These are phyloP conservation scores for Leptoclinus maculatus DNA, from an alignment of 2,797 vertebrate genomes.

Conservation along the genomic window DNA sequence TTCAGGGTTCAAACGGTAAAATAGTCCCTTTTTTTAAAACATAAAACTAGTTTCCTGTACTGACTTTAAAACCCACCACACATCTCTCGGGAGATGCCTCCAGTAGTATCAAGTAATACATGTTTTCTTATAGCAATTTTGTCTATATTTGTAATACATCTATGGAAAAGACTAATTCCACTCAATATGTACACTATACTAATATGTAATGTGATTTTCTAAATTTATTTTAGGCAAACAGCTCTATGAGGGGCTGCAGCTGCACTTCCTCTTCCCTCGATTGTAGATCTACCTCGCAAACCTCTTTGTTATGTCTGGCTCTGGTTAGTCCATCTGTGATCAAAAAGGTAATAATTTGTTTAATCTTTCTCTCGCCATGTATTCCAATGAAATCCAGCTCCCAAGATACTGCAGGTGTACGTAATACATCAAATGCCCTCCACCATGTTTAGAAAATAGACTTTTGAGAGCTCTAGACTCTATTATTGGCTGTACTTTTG, in stretches of 20 bases:
- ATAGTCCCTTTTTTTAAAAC: not conserved
- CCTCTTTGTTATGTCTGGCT: not conserved
- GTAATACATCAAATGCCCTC: not conserved
- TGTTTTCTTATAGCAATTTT: not conserved
- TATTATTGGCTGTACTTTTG: not conserved
- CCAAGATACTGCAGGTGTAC: not conserved
- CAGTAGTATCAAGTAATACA: not conserved
- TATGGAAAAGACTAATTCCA: not conserved
- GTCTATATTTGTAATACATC: too few species aligned
- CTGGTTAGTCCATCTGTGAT: not conserved
- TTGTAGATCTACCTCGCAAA: slow-evolving; percentile 2
- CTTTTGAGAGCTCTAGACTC: not conserved
- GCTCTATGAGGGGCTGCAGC: slow-evolving; percentile 24
- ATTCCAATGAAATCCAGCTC: not conserved
- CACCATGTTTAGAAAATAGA: not conserved
- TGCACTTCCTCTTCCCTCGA: slow-evolving; percentile 50
- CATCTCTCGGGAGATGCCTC: slow-evolving; percentile 8
- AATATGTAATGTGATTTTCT: not conserved
- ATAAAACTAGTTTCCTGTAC: slow-evolving; percentile 2
- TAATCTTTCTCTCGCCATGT: not conserved
- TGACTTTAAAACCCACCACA: not conserved
- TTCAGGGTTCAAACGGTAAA: slow-evolving; percentile 15
- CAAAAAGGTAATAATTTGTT: slow-evolving; percentile 2
- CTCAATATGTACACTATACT: not conserved
- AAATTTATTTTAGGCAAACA: not conserved